phyloP scores from a whole-genome alignment of 1,140 invertebrate genomes.

The Drosophila sulfurigaster region DNA sequence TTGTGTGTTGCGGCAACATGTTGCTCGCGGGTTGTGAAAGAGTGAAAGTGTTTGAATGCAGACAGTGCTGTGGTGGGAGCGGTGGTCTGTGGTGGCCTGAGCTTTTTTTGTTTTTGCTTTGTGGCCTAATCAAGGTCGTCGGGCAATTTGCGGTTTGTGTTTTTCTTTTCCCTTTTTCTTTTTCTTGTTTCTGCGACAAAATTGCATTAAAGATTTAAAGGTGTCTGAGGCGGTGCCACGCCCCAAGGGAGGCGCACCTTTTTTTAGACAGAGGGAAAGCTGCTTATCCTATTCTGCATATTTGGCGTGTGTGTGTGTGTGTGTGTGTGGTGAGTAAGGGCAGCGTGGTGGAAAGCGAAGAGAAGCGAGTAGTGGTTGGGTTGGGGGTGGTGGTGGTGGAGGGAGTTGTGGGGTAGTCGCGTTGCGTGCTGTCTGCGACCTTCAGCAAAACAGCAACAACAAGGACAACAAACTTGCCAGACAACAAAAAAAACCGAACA shows the following conservation, averaged over 20 bases:
- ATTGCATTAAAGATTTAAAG: conserved; percentile 47
- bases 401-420: too few species aligned
- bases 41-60: neutral
- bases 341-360: too few species aligned
- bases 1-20: neutral
- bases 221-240: conserved; percentile 13
- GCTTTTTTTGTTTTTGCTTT: conserved; percentile 1
- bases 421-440: conserved; percentile 65
- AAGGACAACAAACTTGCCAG: conserved; percentile 65
- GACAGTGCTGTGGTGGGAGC: neutral
- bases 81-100: neutral
- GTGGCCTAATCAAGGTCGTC: conserved; percentile 35
- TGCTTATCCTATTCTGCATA: conserved; percentile 31
- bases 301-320: conserved; percentile 3
- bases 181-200: conserved; percentile 6
- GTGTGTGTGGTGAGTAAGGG: neutral
- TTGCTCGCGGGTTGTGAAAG: neutral
- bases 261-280: neutral
- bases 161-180: neutral
- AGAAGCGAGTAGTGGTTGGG: too few species aligned
- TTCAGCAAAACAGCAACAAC: conserved; percentile 51
- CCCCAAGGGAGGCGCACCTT: neutral
- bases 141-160: neutral
- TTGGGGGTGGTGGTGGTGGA: conserved; percentile 9
- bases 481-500: conserved; percentile 48